A percentile compares a stretch with the other conserved stretches of the same genome.
These are phyloP conservation scores for Pangasius djambal DNA, from an alignment of 2,797 vertebrate genomes.

Conservation along the genomic window DNA sequence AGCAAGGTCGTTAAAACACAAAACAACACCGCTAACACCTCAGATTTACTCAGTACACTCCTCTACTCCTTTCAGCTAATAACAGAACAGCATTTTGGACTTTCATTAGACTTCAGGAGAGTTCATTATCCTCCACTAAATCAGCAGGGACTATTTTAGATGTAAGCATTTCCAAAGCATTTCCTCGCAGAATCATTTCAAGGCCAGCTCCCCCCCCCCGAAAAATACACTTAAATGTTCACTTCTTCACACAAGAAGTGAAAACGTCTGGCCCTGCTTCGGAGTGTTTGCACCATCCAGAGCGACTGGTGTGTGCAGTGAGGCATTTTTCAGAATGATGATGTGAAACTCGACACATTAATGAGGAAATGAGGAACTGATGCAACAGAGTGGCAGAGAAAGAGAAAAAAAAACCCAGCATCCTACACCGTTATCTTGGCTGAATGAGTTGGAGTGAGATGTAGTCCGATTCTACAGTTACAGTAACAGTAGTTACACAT, in stretches of 20 bases:
- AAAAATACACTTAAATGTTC: neutral
- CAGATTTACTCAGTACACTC: neutral
- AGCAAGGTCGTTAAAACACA: neutral
- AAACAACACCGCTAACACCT: neutral
- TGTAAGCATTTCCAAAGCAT: neutral
- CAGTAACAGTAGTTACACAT: too few relatives aligned
- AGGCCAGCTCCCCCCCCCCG: neutral
- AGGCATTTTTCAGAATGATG: slow-evolving; percentile 24
- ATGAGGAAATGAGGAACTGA: slow-evolving; percentile 29
- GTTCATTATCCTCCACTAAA: neutral
- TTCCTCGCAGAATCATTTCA: neutral
- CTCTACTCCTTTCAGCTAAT: neutral
- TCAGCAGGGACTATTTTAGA: neutral
- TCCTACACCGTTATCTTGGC: neutral
- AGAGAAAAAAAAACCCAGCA: neutral
- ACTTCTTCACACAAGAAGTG: neutral
- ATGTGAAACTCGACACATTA: slow-evolving; percentile 32
- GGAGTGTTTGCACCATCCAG: too few relatives aligned
- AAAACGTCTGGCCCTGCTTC: neutral
- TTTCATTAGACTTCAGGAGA: neutral
- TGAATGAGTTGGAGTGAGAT: neutral
- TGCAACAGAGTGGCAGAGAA: neutral
- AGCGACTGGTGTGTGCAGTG: neutral
- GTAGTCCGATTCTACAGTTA: neutral
- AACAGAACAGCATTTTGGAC: neutral